Base-by-base conservation (phyloP, 1,140 invertebrate species). In the Drosophila arizonae region DNA sequence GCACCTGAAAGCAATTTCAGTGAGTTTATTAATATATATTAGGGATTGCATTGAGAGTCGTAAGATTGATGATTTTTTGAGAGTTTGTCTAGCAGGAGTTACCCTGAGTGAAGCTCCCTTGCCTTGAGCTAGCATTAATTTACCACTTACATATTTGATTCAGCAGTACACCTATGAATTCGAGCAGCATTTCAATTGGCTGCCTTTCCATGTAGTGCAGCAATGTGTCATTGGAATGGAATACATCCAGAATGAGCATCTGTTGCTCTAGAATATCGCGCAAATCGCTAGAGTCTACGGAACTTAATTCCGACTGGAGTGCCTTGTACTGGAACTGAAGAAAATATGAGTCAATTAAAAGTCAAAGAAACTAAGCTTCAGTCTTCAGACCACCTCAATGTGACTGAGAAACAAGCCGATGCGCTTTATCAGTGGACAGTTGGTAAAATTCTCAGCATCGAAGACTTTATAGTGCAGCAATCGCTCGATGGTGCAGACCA, bases 371-470 rank as follows among this genome's bases (percentile, higher is more conserved):
- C 8, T 17, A 46, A 9, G 4, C 1, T 1, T 3, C n/a, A n/a
- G 10, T 11, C 11, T 26, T 8, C 6, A 1, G 33, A 56, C 1
- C n/a, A 81, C 82, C 66, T 88, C 85, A 10, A 84, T 78, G 39
- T 90, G 86, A 39, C 84, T 91, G 5, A 91, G 69, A 48, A 86
- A 91, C 8, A 91, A 70, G 11, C 90, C 90, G 30, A 91, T 77
- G 26, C 90, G 76, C 26, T 91, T 91, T 1, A 91, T 90, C 4
- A 91, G 52, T 4, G 90, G 86, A 56, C 90, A 91, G 3, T 66
- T 61, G n/a, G 5, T 11, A 33, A 74, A 67, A 26, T 64, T 90
- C 0, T 55, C 39, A 0, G 36, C 60, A 58, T 85, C 77, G n/a
- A 91, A 90, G 5, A 90, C 84, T n/a, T 82, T 89, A 69, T 91